A percentile compares a stretch with the other conserved stretches of the same genome.
These are phyloP conservation scores for Cynodonichthys magdalenae DNA, from an alignment of 2,797 vertebrate species.

Conservation along the genomic window DNA sequence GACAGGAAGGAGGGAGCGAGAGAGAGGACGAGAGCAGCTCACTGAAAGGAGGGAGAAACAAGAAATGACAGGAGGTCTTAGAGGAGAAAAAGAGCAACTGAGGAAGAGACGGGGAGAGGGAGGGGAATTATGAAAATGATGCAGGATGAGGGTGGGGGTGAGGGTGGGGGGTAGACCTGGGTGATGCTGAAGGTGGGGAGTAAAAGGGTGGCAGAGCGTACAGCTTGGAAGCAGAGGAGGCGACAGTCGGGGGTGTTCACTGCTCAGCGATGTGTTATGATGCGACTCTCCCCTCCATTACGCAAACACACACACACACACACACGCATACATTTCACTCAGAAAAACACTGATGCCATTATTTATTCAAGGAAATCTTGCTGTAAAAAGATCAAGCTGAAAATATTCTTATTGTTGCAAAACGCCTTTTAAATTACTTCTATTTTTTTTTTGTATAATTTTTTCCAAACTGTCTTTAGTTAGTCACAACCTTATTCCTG, in stretches of 20 bases:
- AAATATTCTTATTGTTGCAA: background rate
- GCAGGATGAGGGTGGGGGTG: background rate
- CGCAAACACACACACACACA: constrained; percentile 7
- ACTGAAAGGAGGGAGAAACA: constrained; percentile 33
- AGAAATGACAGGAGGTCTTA: constrained; percentile 48
- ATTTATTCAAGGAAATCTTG: background rate
- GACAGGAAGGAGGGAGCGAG: constrained; percentile 62
- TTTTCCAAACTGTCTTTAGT: too few relatives aligned
- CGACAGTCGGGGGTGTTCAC: constrained; percentile 58
- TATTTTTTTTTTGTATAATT: background rate
- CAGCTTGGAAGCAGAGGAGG: constrained; percentile 62
- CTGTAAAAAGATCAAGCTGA: background rate
- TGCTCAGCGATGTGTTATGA: constrained; percentile 68
- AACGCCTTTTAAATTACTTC: background rate
- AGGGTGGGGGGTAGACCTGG: constrained; percentile 25
- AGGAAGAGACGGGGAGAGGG: background rate
- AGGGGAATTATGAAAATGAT: constrained; percentile 5
- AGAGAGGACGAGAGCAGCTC: constrained; percentile 19
- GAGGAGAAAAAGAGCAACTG: constrained; percentile 15
- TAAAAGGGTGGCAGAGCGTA: constrained; percentile 51
- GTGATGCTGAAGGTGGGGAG: constrained; percentile 19
- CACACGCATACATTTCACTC: constrained; percentile 22
- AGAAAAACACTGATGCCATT: background rate
- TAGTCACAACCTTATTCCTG: too few relatives aligned
- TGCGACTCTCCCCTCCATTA: constrained; percentile 23